These are phyloP conservation scores for Leguminivora glycinivorella DNA, from an alignment of 1,140 invertebrate genomes.

Conservation along the genomic window DNA sequence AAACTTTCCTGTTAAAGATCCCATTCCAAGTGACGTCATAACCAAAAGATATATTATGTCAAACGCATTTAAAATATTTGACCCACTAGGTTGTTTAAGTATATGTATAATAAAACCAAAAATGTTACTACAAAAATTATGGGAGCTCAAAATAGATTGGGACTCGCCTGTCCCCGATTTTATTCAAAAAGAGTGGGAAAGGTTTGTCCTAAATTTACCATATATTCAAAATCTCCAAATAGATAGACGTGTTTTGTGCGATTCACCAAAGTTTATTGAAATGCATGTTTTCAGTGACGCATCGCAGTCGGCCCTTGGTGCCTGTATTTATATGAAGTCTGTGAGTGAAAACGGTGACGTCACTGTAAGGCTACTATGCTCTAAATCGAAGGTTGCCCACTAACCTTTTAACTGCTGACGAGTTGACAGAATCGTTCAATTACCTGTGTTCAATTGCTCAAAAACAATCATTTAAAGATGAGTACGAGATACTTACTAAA, in stretches of 20 bases:
- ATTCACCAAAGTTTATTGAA: conserved; percentile 32
- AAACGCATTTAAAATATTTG: conserved; percentile 54
- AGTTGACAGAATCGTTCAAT: conserved; percentile 53
- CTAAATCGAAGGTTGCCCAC: conserved; percentile 52
- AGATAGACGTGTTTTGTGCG: conserved; percentile 35
- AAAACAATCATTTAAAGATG: conserved; percentile 36
- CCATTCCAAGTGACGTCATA: not conserved
- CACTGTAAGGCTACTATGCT: conserved; percentile 31
- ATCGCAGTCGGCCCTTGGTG: conserved; percentile 32
- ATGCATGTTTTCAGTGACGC: conserved; percentile 42
- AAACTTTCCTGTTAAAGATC: conserved; percentile 25
- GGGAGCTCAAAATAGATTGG: conserved; percentile 61
- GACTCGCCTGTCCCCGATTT: conserved; percentile 55
- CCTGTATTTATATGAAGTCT: conserved; percentile 10
- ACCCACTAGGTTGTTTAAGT: conserved; percentile 70
- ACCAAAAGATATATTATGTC: conserved; percentile 47
- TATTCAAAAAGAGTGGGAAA: conserved; percentile 32
- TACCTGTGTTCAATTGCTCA: conserved; percentile 38
- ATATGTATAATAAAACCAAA: conserved; percentile 63
- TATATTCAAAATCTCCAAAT: conserved; percentile 27
- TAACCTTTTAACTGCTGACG: too few relatives aligned
- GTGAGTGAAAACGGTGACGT: conserved; percentile 21
- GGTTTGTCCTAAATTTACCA: conserved; percentile 31
- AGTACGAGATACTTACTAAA: conserved; percentile 28
- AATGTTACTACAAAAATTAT: conserved; percentile 68